phyloP scores from a whole-genome alignment of 2,888 invertebrate species.

The Cheilosia vernalis region DNA sequence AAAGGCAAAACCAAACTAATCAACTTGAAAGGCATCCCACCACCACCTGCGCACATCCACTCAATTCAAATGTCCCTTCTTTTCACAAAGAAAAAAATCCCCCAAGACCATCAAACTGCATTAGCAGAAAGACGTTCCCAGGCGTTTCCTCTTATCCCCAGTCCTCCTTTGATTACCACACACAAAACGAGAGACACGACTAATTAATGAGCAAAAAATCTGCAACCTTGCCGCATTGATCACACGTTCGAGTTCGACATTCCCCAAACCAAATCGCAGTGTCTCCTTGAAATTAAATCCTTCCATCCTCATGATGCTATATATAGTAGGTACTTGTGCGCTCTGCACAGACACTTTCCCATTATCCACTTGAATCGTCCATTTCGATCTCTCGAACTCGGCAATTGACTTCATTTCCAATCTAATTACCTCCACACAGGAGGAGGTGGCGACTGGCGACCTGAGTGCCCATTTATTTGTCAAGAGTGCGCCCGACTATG shows the following conservation, averaged over 20 bases:
- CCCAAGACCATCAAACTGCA: no score
- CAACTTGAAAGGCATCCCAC: no score
- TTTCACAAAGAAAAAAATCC: no score
- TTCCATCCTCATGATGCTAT: not conserved
- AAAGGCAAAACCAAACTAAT: no score
- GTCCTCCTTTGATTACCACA: no score
- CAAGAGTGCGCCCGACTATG: slow-evolving; percentile 3
- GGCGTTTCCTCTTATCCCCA: no score
- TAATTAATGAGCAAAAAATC: not conserved
- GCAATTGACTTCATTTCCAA: slow-evolving; percentile 65
- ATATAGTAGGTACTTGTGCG: not conserved
- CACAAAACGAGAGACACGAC: no score
- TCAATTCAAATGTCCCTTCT: no score
- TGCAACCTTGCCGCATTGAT: not conserved
- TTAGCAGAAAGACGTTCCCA: no score
- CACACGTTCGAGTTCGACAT: not conserved
- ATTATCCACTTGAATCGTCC: slow-evolving; percentile 24
- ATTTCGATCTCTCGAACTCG: slow-evolving; percentile 33
- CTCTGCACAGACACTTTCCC: not conserved
- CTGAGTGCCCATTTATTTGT: slow-evolving; percentile 56
- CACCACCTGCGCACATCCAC: no score
- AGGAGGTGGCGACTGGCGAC: slow-evolving; percentile 37
- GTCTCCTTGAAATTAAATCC: slow-evolving; percentile 26
- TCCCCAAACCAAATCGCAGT: not conserved
- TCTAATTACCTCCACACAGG: slow-evolving; percentile 62